phyloP scores from a whole-genome alignment of 2,113 vertebrate species.

The Ranitomeya imitator region DNA sequence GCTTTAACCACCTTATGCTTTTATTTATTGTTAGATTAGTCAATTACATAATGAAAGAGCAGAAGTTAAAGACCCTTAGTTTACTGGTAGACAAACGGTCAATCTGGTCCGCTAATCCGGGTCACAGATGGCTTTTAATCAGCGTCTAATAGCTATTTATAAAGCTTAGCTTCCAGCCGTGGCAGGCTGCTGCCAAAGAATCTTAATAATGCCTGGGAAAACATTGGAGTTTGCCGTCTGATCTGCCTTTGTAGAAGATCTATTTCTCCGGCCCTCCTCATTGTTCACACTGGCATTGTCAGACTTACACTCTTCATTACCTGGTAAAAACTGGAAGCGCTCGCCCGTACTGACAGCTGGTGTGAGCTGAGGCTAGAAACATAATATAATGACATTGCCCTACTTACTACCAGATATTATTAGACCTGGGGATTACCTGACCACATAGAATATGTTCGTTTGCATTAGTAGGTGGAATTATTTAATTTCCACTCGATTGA shows the following conservation, averaged over 20 bases:
- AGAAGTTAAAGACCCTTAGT: conserved; percentile 39
- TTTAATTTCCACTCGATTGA: not conserved
- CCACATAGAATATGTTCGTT: not conserved
- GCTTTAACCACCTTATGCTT: not conserved
- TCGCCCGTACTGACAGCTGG: conserved; percentile 52
- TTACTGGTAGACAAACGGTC: conserved; percentile 47
- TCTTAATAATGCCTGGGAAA: conserved; percentile 55
- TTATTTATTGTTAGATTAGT: conserved; percentile 13
- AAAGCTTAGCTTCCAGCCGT: conserved; percentile 55
- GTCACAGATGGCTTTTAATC: conserved; percentile 57
- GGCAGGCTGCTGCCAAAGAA: conserved; percentile 47
- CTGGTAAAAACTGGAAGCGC: conserved; percentile 50
- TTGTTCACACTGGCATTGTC: conserved; percentile 53
- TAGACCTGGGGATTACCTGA: not conserved
- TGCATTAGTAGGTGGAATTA: not conserved
- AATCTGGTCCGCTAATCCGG: conserved; percentile 56
- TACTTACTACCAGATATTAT: conserved; percentile 5
- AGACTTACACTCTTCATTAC: conserved; percentile 58
- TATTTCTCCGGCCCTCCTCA: conserved; percentile 23
- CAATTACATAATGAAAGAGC: conserved; percentile 24
- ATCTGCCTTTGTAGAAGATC: conserved; percentile 41
- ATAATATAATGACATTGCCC: conserved; percentile 10
- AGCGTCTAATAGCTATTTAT: conserved; percentile 52
- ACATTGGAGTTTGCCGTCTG: conserved; percentile 33
- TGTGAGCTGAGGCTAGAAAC: conserved; percentile 53